Base-by-base conservation (phyloP, 2,888 invertebrate genomes). In the Resseliella maxima region DNA sequence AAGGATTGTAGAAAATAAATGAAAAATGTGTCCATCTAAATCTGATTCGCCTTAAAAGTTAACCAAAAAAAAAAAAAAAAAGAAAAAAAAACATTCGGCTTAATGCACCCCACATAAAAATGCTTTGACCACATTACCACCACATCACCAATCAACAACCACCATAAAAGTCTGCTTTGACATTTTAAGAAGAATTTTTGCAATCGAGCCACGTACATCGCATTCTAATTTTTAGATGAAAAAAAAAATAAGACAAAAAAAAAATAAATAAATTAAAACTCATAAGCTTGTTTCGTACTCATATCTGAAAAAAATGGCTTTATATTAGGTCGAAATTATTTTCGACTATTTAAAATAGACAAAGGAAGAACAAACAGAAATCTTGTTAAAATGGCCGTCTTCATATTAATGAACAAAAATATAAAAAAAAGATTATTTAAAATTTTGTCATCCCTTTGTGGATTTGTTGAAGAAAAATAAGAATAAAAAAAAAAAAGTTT, bases 281-380 rank as follows among this genome's bases (percentile, higher is more conserved):
- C 72, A 72, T 72, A 12, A 72, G 72, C 27, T 72, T 72, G 35
- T 31, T 72, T 72, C 72, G 35, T 72, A 31, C 35, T 72, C 72
- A 72, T 72, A 72, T 31, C 72, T 31, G 15, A 72, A 59, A n/a
- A 59, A 35, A 72, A 59, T 59, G 72, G 72, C 72, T 72, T 72
- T 31, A 72, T 18, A 72, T 31, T 31, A 31, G 6, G 27, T 12
- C 35, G 31, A 31, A 72, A 31, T 2, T 15, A 72, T 15, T 35
- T 72, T 15, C 31, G 35, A 72, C 72, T 59, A 24, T 59, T 27
- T 59, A 59, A 72, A 72, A 35, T 15, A 72, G 0, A 1, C 31
- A 72, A 72, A 72, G 3, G 31, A 15, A 72, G 2, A 72, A 31
- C 15, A 72, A 72, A 72, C n/a, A n/a, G n/a, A 72, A 72, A 72